A percentile compares a stretch with the other conserved stretches of the same genome.
Conservation (phyloP, 2,888 invertebrate genomes). For the Micoletzkya japonica region DNA sequence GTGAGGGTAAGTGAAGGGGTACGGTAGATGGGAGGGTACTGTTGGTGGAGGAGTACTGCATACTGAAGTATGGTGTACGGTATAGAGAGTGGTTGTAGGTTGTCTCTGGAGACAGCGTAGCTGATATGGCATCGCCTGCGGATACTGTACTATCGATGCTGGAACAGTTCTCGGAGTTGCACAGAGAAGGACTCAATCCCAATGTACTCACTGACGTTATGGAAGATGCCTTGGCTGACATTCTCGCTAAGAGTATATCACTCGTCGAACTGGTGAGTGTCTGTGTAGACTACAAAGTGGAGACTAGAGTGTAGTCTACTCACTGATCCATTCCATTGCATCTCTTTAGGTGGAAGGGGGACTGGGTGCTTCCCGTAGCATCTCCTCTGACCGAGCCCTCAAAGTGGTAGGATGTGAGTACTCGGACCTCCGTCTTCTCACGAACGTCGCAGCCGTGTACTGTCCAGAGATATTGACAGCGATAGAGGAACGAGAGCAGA, state of each 20-base stretch:
- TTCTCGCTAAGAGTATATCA: constrained; percentile 50
- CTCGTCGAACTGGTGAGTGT: constrained; percentile 47
- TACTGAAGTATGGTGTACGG: neutral
- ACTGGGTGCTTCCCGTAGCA: neutral
- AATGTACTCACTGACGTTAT: constrained; percentile 53
- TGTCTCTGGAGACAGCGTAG: constrained; percentile 35
- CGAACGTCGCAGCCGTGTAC: constrained; percentile 59
- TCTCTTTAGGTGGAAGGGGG: constrained; percentile 28
- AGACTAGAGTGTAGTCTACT: neutral
- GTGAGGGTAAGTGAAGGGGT: constrained; percentile 34
- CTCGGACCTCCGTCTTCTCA: constrained; percentile 55
- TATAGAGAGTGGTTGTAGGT: constrained; percentile 34
- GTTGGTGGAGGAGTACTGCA: neutral
- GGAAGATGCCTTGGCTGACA: constrained; percentile 59
- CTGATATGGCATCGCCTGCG: constrained; percentile 49
- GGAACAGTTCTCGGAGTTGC: constrained; percentile 52
- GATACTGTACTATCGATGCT: constrained; percentile 56
- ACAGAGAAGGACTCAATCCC: constrained; percentile 36
- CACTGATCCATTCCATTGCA: neutral
- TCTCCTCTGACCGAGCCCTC: constrained; percentile 47
- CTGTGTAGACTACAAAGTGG: neutral
- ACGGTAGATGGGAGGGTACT: neutral
- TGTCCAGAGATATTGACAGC: constrained; percentile 47
- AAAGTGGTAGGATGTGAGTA: constrained; percentile 54
- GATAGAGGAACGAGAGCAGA: neutral